A percentile compares a stretch with the other conserved stretches of the same genome.
Conservation (phyloP, 2,797 vertebrate genomes). For the Hoplostethus atlanticus region DNA sequence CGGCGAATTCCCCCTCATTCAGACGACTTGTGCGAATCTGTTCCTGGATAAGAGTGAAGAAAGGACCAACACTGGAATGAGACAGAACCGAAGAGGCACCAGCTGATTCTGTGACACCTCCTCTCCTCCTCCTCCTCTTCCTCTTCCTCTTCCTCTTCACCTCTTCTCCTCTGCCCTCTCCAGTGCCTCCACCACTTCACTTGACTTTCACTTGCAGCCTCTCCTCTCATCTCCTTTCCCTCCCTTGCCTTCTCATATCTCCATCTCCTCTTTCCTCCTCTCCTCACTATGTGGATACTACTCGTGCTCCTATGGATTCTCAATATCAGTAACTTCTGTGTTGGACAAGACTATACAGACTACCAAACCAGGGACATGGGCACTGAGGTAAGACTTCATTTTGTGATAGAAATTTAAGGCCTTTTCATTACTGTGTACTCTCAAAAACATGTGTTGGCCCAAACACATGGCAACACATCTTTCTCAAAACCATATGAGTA, state of each 20-base stretch:
- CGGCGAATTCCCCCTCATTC: constrained; percentile 48
- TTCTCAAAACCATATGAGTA: too few species aligned
- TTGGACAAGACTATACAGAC: constrained; percentile 75
- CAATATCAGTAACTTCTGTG: constrained; percentile 71
- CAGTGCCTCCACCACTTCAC: constrained; percentile 3
- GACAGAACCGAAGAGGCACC: constrained; percentile 32
- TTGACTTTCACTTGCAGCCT: constrained; percentile 11
- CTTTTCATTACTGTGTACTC: neutral
- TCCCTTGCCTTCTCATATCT: constrained; percentile 31
- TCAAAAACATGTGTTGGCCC: neutral
- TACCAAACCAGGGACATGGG: constrained; percentile 71
- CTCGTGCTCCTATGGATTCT: constrained; percentile 81
- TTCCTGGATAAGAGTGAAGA: constrained; percentile 78
- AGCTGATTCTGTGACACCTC: constrained; percentile 45
- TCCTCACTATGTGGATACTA: constrained; percentile 83
- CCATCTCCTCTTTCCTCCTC: constrained; percentile 7
- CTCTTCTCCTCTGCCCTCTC: constrained; percentile 14
- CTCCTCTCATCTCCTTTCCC: neutral
- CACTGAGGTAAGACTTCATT: constrained; percentile 71
- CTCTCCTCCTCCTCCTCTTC: constrained; percentile 41
- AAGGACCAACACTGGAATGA: constrained; percentile 29
- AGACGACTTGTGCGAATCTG: constrained; percentile 75
- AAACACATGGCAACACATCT: too few species aligned
- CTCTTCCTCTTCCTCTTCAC: constrained; percentile 42
- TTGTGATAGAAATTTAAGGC: neutral